Evolutionary conservation across 2,888 invertebrate species (phyloP).

Genomic region (Ormia ochracea): DNA sequence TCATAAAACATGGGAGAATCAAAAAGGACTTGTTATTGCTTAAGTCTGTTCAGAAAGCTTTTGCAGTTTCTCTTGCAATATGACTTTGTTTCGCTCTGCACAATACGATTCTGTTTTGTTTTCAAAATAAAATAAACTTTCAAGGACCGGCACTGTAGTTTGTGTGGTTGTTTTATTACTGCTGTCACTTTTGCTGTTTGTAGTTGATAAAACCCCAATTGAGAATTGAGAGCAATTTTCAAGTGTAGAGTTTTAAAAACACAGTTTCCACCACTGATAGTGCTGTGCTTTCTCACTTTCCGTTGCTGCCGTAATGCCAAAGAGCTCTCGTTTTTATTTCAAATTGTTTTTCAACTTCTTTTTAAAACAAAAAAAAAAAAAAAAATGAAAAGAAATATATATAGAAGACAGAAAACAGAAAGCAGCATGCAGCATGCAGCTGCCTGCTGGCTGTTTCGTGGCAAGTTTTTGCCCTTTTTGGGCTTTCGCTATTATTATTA

Average conservation of each 20-base stretch:
- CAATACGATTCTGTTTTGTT: slow-evolving; percentile 8
- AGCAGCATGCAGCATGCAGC: slow-evolving; percentile 17
- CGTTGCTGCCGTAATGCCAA: slow-evolving; percentile 22
- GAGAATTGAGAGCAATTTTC: slow-evolving; percentile 20
- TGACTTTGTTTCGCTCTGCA: background rate
- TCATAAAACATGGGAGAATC: background rate
- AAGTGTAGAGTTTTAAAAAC: slow-evolving; percentile 50
- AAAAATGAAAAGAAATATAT: too few species aligned
- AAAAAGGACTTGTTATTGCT: background rate
- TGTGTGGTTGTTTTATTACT: background rate
- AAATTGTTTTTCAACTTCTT: slow-evolving; percentile 23
- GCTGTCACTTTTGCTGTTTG: slow-evolving; percentile 11
- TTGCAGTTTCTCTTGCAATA: slow-evolving; percentile 14
- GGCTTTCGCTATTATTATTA: slow-evolving; percentile 42
- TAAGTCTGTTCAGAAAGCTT: background rate
- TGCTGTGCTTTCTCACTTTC: slow-evolving; percentile 6
- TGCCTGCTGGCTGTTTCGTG: slow-evolving; percentile 39
- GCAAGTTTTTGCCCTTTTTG: slow-evolving; percentile 57
- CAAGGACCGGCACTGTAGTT: slow-evolving; percentile 36
- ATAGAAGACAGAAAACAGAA: background rate
- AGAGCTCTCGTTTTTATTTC: slow-evolving; percentile 55
- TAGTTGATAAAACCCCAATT: slow-evolving; percentile 38
- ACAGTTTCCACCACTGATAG: slow-evolving; percentile 4
- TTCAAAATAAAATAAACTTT: slow-evolving; percentile 49
- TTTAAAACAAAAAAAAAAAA: background rate